Percentiles rank a stretch among this genome's conserved stretches.
Evolutionary conservation across 64 coral and sea anemone genomes (phyloP).

Genomic region (Stichodactyla mertensii): DNA sequence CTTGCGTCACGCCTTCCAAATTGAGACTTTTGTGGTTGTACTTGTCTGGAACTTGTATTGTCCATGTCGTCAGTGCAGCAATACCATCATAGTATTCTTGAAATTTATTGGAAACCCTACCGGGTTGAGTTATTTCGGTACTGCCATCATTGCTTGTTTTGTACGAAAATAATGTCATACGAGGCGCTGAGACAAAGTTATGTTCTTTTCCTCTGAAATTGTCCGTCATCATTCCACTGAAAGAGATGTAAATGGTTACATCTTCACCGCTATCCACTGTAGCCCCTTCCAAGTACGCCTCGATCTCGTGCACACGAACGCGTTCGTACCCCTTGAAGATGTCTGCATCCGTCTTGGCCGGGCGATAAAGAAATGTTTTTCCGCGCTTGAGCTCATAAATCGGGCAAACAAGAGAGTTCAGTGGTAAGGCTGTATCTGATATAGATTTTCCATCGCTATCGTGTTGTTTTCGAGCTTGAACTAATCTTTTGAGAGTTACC

Average conservation of each 20-base stretch:
- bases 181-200: conserved; percentile 32
- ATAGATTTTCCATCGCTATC: neutral
- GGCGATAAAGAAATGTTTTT: conserved; percentile 21
- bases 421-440: neutral
- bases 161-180: conserved; percentile 42
- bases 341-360: neutral
- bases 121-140: conserved; percentile 10
- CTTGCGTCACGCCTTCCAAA: conserved; percentile 4
- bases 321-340: conserved; percentile 45
- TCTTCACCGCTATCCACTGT: neutral
- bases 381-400: conserved; percentile 40
- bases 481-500: neutral
- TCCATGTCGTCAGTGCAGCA: conserved; percentile 42
- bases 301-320: conserved; percentile 48
- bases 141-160: neutral
- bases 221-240: conserved; percentile 44
- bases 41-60: conserved; percentile 15
- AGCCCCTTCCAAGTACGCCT: conserved; percentile 30
- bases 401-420: conserved; percentile 37
- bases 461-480: neutral
- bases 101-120: conserved; percentile 42
- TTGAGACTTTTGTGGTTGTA: conserved; percentile 13
- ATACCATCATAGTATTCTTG: conserved; percentile 54
- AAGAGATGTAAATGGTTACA: conserved; percentile 34
- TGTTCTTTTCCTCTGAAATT: conserved; percentile 28